These are phyloP conservation scores for Rhyacophila evoluta DNA, from an alignment of 2,888 invertebrate genomes.

Conservation along the genomic window DNA sequence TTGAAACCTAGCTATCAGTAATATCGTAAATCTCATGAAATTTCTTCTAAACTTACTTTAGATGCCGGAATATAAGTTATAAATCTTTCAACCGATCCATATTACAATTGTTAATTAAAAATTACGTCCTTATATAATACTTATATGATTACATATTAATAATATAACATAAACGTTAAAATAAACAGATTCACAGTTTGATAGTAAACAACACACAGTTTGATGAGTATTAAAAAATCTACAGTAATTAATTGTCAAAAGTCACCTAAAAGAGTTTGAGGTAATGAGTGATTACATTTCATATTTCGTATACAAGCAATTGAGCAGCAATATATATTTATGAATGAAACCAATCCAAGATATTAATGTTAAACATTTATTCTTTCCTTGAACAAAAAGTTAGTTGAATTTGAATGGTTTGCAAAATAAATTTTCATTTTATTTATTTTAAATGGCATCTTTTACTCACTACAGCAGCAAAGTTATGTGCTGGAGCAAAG, in stretches of 20 bases:
- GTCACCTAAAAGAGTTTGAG: not conserved
- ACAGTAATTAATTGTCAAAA: not conserved
- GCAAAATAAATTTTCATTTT: no score
- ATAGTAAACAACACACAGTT: not conserved
- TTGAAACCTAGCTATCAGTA: no score
- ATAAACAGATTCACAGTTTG: not conserved
- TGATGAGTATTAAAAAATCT: constrained; percentile 29
- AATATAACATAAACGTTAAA: not conserved
- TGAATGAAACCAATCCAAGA: no score
- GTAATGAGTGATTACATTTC: constrained; percentile 3
- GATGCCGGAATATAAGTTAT: not conserved
- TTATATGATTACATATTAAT: not conserved
- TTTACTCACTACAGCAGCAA: no score
- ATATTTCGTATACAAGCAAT: no score
- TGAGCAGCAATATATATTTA: no score
- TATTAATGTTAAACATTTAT: no score
- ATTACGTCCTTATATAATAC: not conserved
- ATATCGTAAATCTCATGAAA: no score
- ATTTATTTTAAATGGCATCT: no score
- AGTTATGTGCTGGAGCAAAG: no score
- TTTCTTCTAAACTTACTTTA: not conserved
- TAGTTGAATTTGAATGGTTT: no score
- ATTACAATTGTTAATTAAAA: not conserved
- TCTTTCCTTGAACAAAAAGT: no score
- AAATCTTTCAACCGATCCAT: not conserved